These are phyloP conservation scores for Sandelia bainsii DNA, from an alignment of 2,797 vertebrate genomes.

Conservation along the genomic window DNA sequence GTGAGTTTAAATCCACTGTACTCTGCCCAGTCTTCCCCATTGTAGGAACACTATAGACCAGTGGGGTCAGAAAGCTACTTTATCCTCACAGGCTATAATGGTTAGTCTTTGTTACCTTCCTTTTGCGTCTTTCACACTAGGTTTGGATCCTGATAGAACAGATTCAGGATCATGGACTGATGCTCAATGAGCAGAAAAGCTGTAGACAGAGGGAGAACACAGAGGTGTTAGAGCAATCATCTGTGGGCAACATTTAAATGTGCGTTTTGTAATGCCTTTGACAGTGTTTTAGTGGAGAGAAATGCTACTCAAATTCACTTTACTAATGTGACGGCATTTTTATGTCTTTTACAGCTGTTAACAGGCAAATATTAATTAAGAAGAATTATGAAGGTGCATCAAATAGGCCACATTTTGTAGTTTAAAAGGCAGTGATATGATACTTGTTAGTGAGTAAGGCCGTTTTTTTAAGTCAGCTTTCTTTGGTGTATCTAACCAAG, in stretches of 20 bases:
- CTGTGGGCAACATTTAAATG: not conserved
- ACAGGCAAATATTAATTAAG: not conserved
- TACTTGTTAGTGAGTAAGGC: not conserved
- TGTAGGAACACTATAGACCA: slow-evolving; percentile 42
- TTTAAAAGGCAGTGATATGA: not conserved
- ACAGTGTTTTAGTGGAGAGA: not conserved
- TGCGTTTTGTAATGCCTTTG: slow-evolving; percentile 6
- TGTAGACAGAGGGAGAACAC: slow-evolving; percentile 23
- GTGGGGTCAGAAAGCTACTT: slow-evolving; percentile 32
- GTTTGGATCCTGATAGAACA: slow-evolving; percentile 15
- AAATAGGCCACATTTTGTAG: not conserved
- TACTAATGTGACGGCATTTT: slow-evolving; percentile 22
- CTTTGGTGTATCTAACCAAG: too few species aligned
- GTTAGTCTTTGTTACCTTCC: slow-evolving; percentile 4
- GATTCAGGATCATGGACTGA: slow-evolving; percentile 18
- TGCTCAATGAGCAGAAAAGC: slow-evolving; percentile 22
- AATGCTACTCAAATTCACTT: slow-evolving; percentile 21
- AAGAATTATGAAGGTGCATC: not conserved
- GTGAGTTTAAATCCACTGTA: slow-evolving; percentile 88
- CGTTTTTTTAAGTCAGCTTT: too few species aligned
- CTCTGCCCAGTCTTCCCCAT: slow-evolving; percentile 91
- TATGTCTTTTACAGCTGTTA: slow-evolving; percentile 8
- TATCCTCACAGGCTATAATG: slow-evolving; percentile 40
- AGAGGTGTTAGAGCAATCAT: not conserved
- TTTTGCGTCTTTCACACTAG: slow-evolving; percentile 2